phyloP scores from a whole-genome alignment of 2,113 vertebrate species.

The Narcine bancroftii region DNA sequence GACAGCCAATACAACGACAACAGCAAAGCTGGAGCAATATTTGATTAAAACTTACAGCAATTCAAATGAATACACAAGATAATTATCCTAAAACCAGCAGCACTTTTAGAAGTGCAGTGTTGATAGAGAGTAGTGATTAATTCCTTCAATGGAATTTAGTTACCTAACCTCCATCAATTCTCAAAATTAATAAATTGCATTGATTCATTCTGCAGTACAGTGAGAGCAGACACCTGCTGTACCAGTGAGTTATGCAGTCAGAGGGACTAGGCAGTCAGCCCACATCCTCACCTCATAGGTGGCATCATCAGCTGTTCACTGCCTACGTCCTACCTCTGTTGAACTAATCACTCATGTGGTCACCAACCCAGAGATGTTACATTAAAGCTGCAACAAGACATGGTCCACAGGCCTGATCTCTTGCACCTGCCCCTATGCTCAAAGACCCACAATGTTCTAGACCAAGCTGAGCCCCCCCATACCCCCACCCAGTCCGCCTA shows the following conservation, averaged over 20 bases:
- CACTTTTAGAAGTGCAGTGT: neutral
- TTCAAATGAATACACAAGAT: neutral
- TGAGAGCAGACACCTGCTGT: too few species aligned
- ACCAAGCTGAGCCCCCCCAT: neutral
- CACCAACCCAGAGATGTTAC: neutral
- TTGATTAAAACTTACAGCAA: neutral
- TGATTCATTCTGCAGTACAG: too few species aligned
- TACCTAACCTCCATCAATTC: too few species aligned
- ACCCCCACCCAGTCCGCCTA: too few species aligned
- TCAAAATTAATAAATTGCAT: too few species aligned
- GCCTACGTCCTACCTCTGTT: too few species aligned
- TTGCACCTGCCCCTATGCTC: too few species aligned
- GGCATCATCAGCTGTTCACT: too few species aligned
- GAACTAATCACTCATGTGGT: too few species aligned
- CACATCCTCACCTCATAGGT: too few species aligned
- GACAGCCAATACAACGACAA: neutral
- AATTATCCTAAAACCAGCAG: neutral
- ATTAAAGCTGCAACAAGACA: neutral
- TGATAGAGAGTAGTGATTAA: neutral
- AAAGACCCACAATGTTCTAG: neutral
- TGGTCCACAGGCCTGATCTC: neutral
- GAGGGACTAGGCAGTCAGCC: too few species aligned
- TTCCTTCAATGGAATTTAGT: neutral
- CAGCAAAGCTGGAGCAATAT: neutral
- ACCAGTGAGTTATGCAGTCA: too few species aligned